Base-by-base conservation (phyloP, 2,113 vertebrate species). In the Electrona antarctica region DNA sequence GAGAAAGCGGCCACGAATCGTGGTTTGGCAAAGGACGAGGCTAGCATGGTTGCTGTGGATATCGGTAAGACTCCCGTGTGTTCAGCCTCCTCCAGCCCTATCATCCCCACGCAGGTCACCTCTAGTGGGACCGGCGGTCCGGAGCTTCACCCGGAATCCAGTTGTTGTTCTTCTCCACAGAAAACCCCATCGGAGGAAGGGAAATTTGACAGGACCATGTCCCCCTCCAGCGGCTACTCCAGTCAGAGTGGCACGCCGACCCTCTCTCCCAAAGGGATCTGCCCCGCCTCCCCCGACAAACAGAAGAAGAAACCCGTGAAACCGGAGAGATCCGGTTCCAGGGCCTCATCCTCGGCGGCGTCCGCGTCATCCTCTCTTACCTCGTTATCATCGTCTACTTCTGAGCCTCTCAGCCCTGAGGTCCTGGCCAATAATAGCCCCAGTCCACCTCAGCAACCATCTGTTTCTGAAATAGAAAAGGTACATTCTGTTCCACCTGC, bases 141-240 rank as follows among this genome's bases (percentile, higher is more conserved):
- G 68, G 51, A 86, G 69, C 80, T 61, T 45, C 73, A 83, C 12
- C 82, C 90, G 69, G 91, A 91, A 81, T 94, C 93, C 69, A 92
- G 86, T 0, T 92, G 86, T 0, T 92, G 90, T 59, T 89, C 83
- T 10, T 94, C 92, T n/a, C 87, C 87, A 56, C 86, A 89, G 64
- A 92, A 89, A 75, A 69, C 67, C 11, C 62, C 81, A 12, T 79
- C 79, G 3, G 84, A 87, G 56, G 84, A 72, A 4, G 87, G 71
- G 33, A 93, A 88, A 74, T 93, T 92, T 81, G 95, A 96, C 77
- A 94, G 95, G 85, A 98, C 97, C 33, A 92, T 98, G 83, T 98
- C 97, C 12, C 97, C 97, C 2, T 98, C 97, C 67, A 99, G 97
- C n/a, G 97, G 97, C 14, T 98, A 98, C 81, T 98, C 97, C 0